Base-by-base conservation (phyloP, 2,113 vertebrate genomes). In the Balaeniceps rex region DNA sequence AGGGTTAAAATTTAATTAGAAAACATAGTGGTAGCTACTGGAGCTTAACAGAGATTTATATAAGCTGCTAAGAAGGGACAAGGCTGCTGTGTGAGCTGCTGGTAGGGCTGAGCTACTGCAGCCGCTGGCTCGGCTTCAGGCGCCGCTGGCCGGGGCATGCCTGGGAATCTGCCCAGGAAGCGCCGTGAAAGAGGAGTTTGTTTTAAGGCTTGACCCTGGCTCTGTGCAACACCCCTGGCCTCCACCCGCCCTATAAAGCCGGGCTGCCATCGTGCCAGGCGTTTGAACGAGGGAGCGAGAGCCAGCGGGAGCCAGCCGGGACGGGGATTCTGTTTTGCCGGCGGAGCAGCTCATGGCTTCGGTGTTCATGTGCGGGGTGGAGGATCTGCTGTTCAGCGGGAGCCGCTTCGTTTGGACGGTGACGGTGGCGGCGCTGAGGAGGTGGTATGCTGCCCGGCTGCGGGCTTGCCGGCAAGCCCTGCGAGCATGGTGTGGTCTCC, bases 351-450 rank as follows among this genome's bases (percentile, higher is more conserved):
- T 54, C 46, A 99, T 99, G 99, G 98, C 99, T 66, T 98, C 99
- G 54, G 98, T 98, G 79, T 98, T 99, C 79, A 98, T 98, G 95
- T 99, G 98, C 34, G 99, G 99, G 8, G 98, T 99, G 92, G 99
- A 99, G 87, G 99, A 99, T 87, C 90, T 99, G 97, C 98, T 99
- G 55, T 98, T 99, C 51, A 98, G 98, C 42, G 98, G 99, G 52
- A 98, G 99, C 96, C 99, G 99, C 97, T 97, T 99, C 38, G 97
- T 99, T 46, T 99, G 99, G 99, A 98, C 98, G 70, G 84, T 99
- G 98, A 98, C 99, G 1, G 98, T 99, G 87, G 98, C 99, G 51
- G 98, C 99, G 76, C 94, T 99, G 94, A 98, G 99, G 94, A 98
- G 98, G 34, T 99, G 99, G 99, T 99, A 98, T 95, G 96, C 97